Conservation (phyloP, 2,797 vertebrate species). For the Mergus octosetaceus region DNA sequence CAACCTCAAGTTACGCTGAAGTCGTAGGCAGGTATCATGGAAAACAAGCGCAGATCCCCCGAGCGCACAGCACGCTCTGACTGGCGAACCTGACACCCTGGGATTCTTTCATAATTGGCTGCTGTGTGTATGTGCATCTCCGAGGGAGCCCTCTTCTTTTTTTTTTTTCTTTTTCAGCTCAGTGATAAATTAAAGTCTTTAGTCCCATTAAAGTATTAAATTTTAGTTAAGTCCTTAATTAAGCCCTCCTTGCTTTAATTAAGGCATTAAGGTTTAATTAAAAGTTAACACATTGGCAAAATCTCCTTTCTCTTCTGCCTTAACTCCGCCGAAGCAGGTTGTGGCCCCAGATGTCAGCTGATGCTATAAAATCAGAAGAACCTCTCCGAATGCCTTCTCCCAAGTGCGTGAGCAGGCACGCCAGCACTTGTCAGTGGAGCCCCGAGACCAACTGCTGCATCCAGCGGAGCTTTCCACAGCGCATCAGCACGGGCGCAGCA, state of each 20-base stretch:
- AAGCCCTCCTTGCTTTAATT: conserved; percentile 65
- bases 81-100: conserved; percentile 6
- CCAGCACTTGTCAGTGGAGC: neutral
- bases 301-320: neutral
- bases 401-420: accelerated
- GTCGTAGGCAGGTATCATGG: neutral
- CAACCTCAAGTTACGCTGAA: neutral
- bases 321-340: neutral
- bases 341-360: neutral
- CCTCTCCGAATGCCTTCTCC: neutral
- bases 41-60: neutral
- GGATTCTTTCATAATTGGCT: conserved; percentile 62
- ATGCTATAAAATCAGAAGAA: neutral
- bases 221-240: conserved; percentile 73
- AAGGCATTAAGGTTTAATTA: conserved; percentile 68
- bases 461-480: neutral
- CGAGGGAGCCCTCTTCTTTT: neutral
- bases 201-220: conserved; percentile 76
- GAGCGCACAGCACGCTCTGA: neutral
- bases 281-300: conserved; percentile 63
- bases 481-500: accelerated
- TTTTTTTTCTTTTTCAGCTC: conserved; percentile 15
- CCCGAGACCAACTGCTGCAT: neutral
- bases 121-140: neutral
- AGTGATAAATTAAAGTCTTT: conserved; percentile 72